These are phyloP conservation scores for Xiphophorus couchianus DNA, from an alignment of 2,113 vertebrate genomes.

Conservation along the genomic window DNA sequence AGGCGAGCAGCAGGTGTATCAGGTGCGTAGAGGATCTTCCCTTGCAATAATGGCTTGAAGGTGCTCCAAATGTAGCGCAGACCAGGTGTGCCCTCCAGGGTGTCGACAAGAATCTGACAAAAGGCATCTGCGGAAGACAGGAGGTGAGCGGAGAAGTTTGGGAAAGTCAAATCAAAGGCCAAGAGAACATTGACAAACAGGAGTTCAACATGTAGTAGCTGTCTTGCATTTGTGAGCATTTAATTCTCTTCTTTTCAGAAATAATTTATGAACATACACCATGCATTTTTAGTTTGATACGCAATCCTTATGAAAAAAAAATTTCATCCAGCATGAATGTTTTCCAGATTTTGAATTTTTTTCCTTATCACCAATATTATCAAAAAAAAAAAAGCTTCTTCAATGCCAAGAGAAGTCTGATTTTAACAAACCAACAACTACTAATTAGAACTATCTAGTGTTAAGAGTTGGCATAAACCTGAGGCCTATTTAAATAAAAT, in stretches of 20 bases:
- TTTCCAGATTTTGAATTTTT: not conserved
- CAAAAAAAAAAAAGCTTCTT: not conserved
- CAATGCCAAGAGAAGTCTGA: not conserved
- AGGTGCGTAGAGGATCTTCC: conserved; percentile 93
- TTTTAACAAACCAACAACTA: too few species aligned
- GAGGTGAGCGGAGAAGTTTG: conserved; percentile 17
- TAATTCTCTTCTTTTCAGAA: not conserved
- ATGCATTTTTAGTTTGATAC: not conserved
- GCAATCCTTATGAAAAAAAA: not conserved
- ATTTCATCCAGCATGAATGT: not conserved
- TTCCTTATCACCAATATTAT: not conserved
- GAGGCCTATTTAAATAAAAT: too few species aligned
- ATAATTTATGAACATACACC: not conserved
- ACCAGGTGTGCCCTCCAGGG: conserved; percentile 86
- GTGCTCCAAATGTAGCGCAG: conserved; percentile 90
- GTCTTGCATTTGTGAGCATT: not conserved
- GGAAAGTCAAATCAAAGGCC: conserved; percentile 13
- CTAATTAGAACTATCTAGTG: too few species aligned
- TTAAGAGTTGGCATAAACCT: too few species aligned
- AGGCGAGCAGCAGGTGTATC: conserved; percentile 86
- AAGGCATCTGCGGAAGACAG: conserved; percentile 82
- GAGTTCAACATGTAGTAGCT: not conserved
- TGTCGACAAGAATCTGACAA: conserved; percentile 89
- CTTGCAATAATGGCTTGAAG: conserved; percentile 88
- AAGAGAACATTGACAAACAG: not conserved